Percentiles rank a stretch among this genome's conserved stretches.
Evolutionary conservation across 2,888 invertebrate species (phyloP).

Genomic region (Hyalella azteca): DNA sequence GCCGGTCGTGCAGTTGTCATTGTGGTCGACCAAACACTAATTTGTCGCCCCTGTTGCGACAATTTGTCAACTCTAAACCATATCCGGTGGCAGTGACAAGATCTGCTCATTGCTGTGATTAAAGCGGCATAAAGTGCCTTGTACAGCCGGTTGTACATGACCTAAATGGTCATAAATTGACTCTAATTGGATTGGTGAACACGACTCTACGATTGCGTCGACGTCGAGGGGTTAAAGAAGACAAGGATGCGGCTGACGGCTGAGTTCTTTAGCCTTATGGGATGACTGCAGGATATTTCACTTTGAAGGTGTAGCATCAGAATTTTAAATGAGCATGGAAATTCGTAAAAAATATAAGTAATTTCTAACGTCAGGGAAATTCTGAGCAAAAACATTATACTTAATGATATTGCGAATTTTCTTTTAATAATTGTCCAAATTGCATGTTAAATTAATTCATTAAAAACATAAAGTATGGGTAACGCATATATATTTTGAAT

Average conservation of each 20-base stretch:
- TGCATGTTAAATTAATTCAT: too few relatives aligned
- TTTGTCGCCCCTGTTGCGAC: constrained; percentile 30
- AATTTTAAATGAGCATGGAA: too few relatives aligned
- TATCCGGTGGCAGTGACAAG: constrained; percentile 33
- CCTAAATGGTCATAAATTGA: constrained; percentile 21
- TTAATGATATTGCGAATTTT: too few relatives aligned
- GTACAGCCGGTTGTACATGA: not conserved
- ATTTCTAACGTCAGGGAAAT: too few relatives aligned
- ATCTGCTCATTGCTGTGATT: constrained; percentile 28
- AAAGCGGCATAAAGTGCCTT: not conserved
- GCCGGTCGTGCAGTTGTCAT: constrained; percentile 28
- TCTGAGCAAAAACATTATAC: too few relatives aligned
- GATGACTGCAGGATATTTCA: too few relatives aligned
- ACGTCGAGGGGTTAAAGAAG: not conserved
- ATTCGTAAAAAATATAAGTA: too few relatives aligned
- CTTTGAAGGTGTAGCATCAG: too few relatives aligned
- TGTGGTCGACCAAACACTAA: constrained; percentile 6
- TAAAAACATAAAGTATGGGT: too few relatives aligned
- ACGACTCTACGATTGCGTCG: not conserved
- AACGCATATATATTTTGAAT: too few relatives aligned
- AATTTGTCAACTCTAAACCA: constrained; percentile 34
- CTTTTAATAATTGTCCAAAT: too few relatives aligned
- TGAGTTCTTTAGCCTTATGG: not conserved
- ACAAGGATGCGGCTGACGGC: not conserved
- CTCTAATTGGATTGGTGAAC: constrained; percentile 18